phyloP scores from a whole-genome alignment of 2,113 vertebrate genomes.

The Nesogale talazaci region DNA sequence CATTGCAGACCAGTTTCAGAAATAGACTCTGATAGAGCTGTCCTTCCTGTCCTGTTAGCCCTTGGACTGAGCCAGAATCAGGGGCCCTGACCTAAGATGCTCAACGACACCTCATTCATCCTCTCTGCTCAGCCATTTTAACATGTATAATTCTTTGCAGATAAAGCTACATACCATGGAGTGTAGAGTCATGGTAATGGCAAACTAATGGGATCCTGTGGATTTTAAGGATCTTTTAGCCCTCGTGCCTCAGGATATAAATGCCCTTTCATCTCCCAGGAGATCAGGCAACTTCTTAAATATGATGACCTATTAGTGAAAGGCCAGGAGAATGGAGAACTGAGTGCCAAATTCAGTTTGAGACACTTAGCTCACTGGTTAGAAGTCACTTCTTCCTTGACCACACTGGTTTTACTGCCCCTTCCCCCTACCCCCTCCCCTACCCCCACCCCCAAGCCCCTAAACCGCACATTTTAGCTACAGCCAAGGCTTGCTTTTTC shows the following conservation, averaged over 20 bases:
- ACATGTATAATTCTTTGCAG: not conserved
- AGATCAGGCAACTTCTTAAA: constrained; percentile 30
- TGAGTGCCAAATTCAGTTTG: not conserved
- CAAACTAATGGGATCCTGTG: not conserved
- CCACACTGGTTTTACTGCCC: not conserved
- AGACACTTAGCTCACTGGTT: not conserved
- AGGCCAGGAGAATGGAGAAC: not conserved
- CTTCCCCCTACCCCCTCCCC: too few species aligned
- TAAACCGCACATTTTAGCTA: constrained; percentile 23
- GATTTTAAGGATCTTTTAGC: not conserved
- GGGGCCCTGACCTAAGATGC: not conserved
- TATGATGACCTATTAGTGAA: not conserved
- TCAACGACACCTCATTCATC: not conserved
- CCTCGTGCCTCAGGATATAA: not conserved
- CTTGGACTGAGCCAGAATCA: not conserved
- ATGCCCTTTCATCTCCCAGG: not conserved
- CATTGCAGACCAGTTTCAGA: not conserved
- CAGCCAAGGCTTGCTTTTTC: not conserved
- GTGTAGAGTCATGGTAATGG: not conserved
- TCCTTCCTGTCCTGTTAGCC: not conserved
- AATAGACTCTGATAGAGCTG: not conserved
- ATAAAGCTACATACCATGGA: not conserved
- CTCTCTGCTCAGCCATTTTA: not conserved
- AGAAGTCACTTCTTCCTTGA: constrained; percentile 15
- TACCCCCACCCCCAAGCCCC: constrained; percentile 20